Evolutionary conservation across 1,140 invertebrate species (phyloP).

Genomic region (Drosophila guanche): DNA sequence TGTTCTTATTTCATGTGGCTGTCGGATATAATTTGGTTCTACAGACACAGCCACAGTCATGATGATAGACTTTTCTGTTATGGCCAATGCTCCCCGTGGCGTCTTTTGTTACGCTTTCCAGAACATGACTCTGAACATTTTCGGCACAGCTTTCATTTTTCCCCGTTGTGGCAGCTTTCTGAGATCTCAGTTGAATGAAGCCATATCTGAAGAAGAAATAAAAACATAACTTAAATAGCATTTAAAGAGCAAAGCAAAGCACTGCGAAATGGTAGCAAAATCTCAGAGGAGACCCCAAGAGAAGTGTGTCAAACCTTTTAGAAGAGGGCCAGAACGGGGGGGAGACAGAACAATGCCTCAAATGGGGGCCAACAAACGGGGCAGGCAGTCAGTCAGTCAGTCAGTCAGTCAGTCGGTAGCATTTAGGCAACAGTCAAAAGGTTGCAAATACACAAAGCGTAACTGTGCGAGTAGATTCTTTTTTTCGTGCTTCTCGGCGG

Average conservation of each 20-base stretch:
- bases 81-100: constrained; percentile 28
- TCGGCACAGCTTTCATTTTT: constrained; percentile 71
- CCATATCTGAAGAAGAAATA: constrained; percentile 37
- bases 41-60: constrained; percentile 20
- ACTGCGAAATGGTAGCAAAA: constrained; percentile 58
- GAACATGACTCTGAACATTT: constrained; percentile 73
- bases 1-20: constrained; percentile 34
- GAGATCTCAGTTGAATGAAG: constrained; percentile 47
- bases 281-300: constrained; percentile 47
- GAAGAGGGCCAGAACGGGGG: constrained; percentile 52
- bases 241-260: constrained; percentile 62
- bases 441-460: constrained; percentile 68
- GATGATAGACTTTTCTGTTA: constrained; percentile 52
- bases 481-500: constrained; percentile 7
- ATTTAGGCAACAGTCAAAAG: constrained; percentile 60
- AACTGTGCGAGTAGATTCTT: constrained; percentile 67
- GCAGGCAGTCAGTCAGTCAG: constrained; percentile 18
- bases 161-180: constrained; percentile 58
- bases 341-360: constrained; percentile 66
- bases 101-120: constrained; percentile 78
- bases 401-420: constrained; percentile 3
- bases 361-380: constrained; percentile 73
- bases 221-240: constrained; percentile 66
- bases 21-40: constrained; percentile 55
- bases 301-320: constrained; percentile 80